Percentiles rank a stretch among this genome's conserved stretches.
These are phyloP conservation scores for Archips crataeganus DNA, from an alignment of 2,888 invertebrate species.

Conservation along the genomic window DNA sequence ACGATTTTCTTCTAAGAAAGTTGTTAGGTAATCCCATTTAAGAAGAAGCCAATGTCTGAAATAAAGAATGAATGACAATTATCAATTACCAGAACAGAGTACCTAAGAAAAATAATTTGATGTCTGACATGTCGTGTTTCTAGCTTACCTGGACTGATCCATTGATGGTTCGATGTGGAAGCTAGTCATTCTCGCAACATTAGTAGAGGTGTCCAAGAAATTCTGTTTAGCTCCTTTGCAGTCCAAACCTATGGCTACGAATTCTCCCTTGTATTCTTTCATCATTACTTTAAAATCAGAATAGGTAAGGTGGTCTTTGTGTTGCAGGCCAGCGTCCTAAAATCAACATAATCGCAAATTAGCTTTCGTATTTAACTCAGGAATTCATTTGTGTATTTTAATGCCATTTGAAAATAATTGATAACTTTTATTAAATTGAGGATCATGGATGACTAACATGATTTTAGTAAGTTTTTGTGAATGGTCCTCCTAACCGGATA, in stretches of 20 bases:
- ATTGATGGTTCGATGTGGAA: slow-evolving; percentile 95
- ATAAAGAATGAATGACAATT: slow-evolving; percentile 32
- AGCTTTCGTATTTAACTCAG: neutral
- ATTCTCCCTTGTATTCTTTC: slow-evolving; percentile 98
- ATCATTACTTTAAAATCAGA: slow-evolving; percentile 97
- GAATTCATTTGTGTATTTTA: neutral
- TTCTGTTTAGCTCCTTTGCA: slow-evolving; percentile 98
- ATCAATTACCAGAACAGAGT: neutral
- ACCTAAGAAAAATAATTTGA: neutral
- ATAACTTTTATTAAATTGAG: too few species aligned
- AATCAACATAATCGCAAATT: slow-evolving; percentile 14
- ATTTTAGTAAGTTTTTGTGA: neutral
- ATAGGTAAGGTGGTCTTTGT: slow-evolving; percentile 95
- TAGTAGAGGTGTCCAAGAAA: slow-evolving; percentile 97
- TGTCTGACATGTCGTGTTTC: neutral
- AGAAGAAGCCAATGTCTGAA: slow-evolving; percentile 89
- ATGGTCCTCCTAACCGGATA: slow-evolving; percentile 1
- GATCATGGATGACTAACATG: neutral
- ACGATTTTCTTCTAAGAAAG: slow-evolving; percentile 97
- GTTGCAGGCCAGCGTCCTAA: slow-evolving; percentile 94
- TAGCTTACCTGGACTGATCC: slow-evolving; percentile 86
- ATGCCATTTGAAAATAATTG: neutral
- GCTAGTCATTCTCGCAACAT: slow-evolving; percentile 97
- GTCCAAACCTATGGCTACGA: slow-evolving; percentile 96
- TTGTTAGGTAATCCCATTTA: slow-evolving; percentile 95